Evolutionary conservation across 2,113 vertebrate genomes (phyloP).

Genomic region (Paradisaea rubra): DNA sequence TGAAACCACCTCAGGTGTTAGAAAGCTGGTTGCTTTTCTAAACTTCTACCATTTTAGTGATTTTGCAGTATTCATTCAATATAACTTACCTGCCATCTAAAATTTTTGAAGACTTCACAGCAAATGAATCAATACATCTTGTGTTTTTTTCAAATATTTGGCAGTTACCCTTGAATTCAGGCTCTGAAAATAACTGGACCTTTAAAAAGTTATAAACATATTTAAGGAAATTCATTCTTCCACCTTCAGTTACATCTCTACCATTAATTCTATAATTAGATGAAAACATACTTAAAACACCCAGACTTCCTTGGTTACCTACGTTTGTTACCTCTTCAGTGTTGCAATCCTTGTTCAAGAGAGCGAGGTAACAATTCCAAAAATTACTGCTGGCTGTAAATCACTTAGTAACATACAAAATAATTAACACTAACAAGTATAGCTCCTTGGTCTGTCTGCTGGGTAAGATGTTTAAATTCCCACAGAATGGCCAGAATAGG

Average conservation of each 20-base stretch:
- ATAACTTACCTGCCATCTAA: slow-evolving; percentile 83
- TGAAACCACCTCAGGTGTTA: not conserved
- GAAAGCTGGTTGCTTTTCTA: not conserved
- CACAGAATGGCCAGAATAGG: not conserved
- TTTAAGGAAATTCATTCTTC: slow-evolving; percentile 26
- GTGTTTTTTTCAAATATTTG: slow-evolving; percentile 77
- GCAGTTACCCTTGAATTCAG: slow-evolving; percentile 80
- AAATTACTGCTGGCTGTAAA: not conserved
- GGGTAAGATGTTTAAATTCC: not conserved
- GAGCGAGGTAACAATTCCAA: not conserved
- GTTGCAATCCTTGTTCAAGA: not conserved
- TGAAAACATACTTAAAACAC: not conserved
- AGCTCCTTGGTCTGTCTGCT: not conserved
- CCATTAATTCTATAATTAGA: not conserved
- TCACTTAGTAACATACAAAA: slow-evolving; percentile 14
- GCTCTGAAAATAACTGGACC: slow-evolving; percentile 90
- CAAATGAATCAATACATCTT: slow-evolving; percentile 78
- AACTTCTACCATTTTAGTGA: not conserved
- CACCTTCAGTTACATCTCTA: not conserved
- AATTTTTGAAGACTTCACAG: slow-evolving; percentile 84
- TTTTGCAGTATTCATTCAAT: not conserved
- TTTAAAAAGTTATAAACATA: slow-evolving; percentile 63
- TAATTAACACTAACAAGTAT: not conserved
- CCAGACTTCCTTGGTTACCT: not conserved
- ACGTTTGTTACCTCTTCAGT: not conserved